These are phyloP conservation scores for Poeciliopsis presidionis DNA, from an alignment of 2,797 vertebrate species.

Conservation along the genomic window DNA sequence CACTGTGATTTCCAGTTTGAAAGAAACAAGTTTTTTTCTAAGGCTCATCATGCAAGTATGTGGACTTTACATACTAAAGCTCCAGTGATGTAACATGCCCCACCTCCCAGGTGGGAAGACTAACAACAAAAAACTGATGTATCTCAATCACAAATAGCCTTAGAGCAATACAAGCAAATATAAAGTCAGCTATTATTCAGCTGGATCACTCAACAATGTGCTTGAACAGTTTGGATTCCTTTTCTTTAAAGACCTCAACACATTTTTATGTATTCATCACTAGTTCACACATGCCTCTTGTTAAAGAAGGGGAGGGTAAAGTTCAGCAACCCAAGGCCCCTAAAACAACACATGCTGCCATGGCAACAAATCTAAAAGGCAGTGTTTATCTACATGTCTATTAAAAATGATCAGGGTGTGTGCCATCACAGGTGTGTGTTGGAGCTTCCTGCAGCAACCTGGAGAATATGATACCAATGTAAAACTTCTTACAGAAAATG, in stretches of 20 bases:
- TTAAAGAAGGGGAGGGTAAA: not conserved
- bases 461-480: not conserved
- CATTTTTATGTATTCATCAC: not conserved
- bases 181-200: not conserved
- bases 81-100: conserved; percentile 33
- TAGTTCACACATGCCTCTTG: conserved; percentile 15
- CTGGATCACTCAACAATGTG: conserved; percentile 9
- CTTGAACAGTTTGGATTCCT: conserved; percentile 37
- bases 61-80: not conserved
- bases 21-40: not conserved
- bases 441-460: not conserved
- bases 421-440: not conserved
- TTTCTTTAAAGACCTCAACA: not conserved
- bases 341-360: conserved; percentile 15
- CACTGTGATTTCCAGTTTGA: not conserved
- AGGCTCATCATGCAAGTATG: not conserved
- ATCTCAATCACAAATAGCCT: conserved; percentile 6
- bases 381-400: not conserved
- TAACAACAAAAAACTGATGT: conserved; percentile 17
- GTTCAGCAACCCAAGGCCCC: not conserved
- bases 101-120: conserved; percentile 17
- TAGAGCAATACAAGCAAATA: conserved; percentile 17
- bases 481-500: not conserved
- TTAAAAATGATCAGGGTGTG: conserved; percentile 7
- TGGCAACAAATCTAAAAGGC: conserved; percentile 18